A percentile compares a stretch with the other conserved stretches of the same genome.
These are phyloP conservation scores for Calliphora vomitoria DNA, from an alignment of 2,888 invertebrate species.

Conservation along the genomic window DNA sequence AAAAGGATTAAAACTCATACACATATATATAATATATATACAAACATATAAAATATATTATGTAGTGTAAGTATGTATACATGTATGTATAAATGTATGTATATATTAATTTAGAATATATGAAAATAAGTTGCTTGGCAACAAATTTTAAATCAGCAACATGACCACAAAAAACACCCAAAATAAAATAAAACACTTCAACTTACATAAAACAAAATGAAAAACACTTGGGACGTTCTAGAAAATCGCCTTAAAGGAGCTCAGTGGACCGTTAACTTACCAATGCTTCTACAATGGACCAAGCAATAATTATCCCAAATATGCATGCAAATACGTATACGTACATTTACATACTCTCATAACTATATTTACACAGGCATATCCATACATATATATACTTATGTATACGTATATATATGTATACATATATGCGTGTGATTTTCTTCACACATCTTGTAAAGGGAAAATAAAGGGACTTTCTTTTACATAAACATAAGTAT, in stretches of 20 bases:
- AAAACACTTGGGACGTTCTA: constrained; percentile 65
- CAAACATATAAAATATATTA: constrained; percentile 3
- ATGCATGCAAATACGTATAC: constrained; percentile 16
- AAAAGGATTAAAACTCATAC: constrained; percentile 40
- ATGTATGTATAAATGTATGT: neutral
- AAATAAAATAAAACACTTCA: constrained; percentile 47
- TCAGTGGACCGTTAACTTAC: constrained; percentile 73
- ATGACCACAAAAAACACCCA: constrained; percentile 60
- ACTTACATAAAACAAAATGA: constrained; percentile 57
- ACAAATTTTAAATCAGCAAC: constrained; percentile 67
- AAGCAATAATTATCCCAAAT: constrained; percentile 72
- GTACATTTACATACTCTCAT: neutral
- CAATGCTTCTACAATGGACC: constrained; percentile 70
- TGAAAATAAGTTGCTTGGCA: constrained; percentile 64
- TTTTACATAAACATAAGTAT: neutral
- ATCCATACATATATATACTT: neutral
- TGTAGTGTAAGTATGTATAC: constrained; percentile 2
- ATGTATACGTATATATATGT: neutral
- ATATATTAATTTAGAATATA: constrained; percentile 3
- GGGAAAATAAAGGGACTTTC: no score
- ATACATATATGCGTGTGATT: neutral
- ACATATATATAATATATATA: neutral
- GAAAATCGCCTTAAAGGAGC: constrained; percentile 75
- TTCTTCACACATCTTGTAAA: neutral
- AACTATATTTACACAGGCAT: neutral